These are phyloP conservation scores for Bufo gargarizans DNA, from an alignment of 2,113 vertebrate genomes.

Conservation along the genomic window DNA sequence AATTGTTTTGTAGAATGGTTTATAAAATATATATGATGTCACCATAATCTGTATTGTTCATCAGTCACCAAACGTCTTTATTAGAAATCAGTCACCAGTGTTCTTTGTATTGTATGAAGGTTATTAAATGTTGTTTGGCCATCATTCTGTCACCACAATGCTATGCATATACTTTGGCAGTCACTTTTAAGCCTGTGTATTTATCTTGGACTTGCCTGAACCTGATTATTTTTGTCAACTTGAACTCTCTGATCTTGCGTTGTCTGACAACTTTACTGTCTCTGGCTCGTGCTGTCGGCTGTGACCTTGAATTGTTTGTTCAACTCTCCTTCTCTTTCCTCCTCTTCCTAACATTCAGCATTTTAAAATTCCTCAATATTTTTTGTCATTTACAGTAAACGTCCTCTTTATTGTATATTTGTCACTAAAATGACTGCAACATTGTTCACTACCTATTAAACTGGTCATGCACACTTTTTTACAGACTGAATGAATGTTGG, in stretches of 20 bases:
- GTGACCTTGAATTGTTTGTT: not conserved
- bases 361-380: not conserved
- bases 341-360: not conserved
- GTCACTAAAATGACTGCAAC: no score
- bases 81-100: not conserved
- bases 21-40: not conserved
- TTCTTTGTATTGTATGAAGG: not conserved
- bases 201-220: constrained; percentile 6
- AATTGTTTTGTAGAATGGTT: not conserved
- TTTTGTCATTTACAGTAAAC: not conserved
- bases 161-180: constrained; percentile 16
- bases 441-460: no score
- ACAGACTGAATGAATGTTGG: no score
- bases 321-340: not conserved
- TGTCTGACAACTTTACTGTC: not conserved
- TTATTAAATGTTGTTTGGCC: not conserved
- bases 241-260: constrained; percentile 9
- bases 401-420: no score
- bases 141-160: constrained; percentile 12
- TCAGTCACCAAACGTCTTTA: not conserved
- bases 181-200: not conserved
- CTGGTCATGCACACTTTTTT: no score
- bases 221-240: constrained; percentile 8
- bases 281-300: not conserved
- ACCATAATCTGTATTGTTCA: not conserved